Conservation (phyloP, 2,113 vertebrate species). For the Leptobrachium leishanense region DNA sequence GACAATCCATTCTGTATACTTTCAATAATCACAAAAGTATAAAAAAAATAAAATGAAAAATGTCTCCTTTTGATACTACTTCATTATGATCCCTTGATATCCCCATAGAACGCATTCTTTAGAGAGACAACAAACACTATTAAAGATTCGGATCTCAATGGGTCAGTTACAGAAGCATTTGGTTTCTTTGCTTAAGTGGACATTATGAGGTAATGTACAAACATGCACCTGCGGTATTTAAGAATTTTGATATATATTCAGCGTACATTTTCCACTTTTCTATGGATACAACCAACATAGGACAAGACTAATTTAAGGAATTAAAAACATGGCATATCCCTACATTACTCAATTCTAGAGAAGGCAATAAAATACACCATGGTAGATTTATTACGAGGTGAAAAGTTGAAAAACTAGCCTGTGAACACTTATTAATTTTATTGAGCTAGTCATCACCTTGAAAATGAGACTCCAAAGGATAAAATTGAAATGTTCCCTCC, state of each 20-base stretch:
- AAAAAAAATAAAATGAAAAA: constrained; percentile 22
- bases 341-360: neutral
- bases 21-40: neutral
- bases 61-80: neutral
- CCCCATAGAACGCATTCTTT: neutral
- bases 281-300: constrained; percentile 22
- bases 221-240: neutral
- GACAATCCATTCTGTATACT: constrained; percentile 1
- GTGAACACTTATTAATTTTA: too few relatives aligned
- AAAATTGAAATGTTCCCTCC: neutral
- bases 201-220: constrained; percentile 21
- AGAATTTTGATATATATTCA: neutral
- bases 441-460: too few relatives aligned
- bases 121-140: neutral
- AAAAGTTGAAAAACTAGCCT: neutral
- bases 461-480: neutral
- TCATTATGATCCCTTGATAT: neutral
- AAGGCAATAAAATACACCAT: neutral
- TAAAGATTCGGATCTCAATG: neutral
- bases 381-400: neutral
- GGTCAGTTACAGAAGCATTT: neutral
- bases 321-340: neutral
- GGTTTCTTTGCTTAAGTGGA: constrained; percentile 15
- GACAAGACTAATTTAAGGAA: constrained; percentile 7
- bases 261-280: neutral